Evolutionary conservation across 23 tunicate genomes (phyloP), one percentile per base, ranked within the genome.

Genomic region (Trididemnum nubilum): DNA sequence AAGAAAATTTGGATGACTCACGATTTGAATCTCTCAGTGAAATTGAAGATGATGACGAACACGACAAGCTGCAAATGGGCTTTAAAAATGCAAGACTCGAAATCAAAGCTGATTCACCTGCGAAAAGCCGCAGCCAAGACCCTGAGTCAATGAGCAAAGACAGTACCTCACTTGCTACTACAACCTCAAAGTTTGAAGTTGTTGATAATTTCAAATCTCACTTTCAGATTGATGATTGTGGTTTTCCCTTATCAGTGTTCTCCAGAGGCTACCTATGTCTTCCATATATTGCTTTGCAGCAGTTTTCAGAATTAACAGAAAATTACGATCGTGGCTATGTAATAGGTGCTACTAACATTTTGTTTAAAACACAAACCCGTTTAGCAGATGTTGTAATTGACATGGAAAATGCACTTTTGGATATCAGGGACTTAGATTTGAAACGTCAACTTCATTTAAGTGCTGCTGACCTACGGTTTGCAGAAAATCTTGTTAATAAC

Each of bases 381-480:
- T 40, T 85, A 7, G 80, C 83, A 34, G 97, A 91, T 71, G 97
- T 85, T 36, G 84, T 91, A 7, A 82, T 91, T 27, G 90, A 91
- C 2, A 66, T 91, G 29, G 90, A 86, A 31, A 67, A 72, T 28
- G 60, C 67, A 23, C 50, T 51, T 1, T 27, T 91, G 51, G 84
- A 72, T 18, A 49, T 74, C 22, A 73, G 85, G 25, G 90, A 91
- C 66, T 21, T 36, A 1, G 57, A 71, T 36, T 40, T 91, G 23
- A 80, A 78, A 69, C 82, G 87, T 0, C 66, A 71, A 34, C 79
- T 86, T 26, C 86, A 85, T 60, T 40, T 91, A 0, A 81, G 92
- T 5, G 82, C 97, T 69, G 97, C 97, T 33, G 97, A 91, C 58
- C 64, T 91, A n/a, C 67, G 97, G 22, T 91, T 91, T 71, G 89